These are phyloP conservation scores for Simalia tracyae DNA, from an alignment of 2,797 vertebrate species.

Conservation along the genomic window DNA sequence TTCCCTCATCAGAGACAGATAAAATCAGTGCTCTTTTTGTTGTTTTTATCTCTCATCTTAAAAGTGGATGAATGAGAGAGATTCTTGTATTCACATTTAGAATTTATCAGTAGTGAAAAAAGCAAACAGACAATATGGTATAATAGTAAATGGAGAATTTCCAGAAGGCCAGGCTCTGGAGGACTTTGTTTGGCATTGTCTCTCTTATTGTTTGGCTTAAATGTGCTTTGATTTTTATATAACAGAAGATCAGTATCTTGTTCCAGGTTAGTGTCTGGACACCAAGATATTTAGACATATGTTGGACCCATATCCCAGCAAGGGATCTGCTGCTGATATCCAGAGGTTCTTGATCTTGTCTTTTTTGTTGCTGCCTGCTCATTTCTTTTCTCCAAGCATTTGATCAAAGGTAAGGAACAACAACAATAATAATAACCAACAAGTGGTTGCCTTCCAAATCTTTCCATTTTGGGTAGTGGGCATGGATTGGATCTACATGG, in stretches of 20 bases:
- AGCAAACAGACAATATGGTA: neutral
- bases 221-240: neutral
- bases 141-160: neutral
- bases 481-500: neutral
- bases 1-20: rapidly evolving
- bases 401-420: neutral
- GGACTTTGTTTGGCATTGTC: neutral
- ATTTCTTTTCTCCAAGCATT: neutral
- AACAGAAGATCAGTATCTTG: neutral
- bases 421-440: too few relatives aligned
- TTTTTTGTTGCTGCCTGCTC: neutral
- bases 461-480: neutral
- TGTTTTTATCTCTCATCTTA: neutral
- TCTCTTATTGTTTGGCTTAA: neutral
- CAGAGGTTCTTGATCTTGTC: neutral
- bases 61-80: neutral
- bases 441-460: neutral
- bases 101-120: neutral
- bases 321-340: neutral
- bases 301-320: neutral
- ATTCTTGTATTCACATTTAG: neutral
- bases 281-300: neutral
- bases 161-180: neutral
- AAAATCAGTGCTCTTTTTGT: neutral
- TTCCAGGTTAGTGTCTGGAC: neutral